Evolutionary conservation across 2,888 invertebrate genomes (phyloP).

Genomic region (Muschampia plurimacula): DNA sequence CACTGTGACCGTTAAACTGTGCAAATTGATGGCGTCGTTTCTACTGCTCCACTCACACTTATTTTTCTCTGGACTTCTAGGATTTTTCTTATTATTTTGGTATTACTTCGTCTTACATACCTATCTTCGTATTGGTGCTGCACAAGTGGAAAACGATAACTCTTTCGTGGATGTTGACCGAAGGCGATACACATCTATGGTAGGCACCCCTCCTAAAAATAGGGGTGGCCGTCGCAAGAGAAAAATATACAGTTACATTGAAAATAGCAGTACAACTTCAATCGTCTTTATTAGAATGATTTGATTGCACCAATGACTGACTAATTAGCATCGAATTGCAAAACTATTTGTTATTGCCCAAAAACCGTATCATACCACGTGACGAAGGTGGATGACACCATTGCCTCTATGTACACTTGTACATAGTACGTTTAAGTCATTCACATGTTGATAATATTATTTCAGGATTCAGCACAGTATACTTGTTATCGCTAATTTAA

Average conservation of each 20-base stretch:
- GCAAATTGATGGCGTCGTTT: too few species aligned
- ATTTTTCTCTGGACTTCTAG: too few species aligned
- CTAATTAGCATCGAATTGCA: background rate
- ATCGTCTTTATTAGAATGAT: background rate
- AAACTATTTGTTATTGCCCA: background rate
- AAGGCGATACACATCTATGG: too few species aligned
- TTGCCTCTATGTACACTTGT: background rate
- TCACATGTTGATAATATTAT: constrained; percentile 44
- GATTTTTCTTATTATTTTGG: too few species aligned
- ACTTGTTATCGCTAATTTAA: constrained; percentile 23
- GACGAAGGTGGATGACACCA: background rate
- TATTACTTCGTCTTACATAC: too few species aligned
- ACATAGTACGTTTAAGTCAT: background rate
- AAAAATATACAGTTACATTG: background rate
- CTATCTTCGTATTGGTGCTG: too few species aligned
- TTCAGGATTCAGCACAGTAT: constrained; percentile 23
- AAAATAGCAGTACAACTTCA: background rate
- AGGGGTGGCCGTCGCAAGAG: too few species aligned
- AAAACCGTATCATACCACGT: background rate
- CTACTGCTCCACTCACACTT: too few species aligned
- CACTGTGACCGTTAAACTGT: too few species aligned
- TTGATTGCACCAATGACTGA: background rate
- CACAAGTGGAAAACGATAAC: too few species aligned
- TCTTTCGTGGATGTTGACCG: too few species aligned
- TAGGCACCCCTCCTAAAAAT: too few species aligned